Evolutionary conservation across 2,797 vertebrate genomes (phyloP), one percentile per base, ranked within the genome.

Genomic region (Ptychobarbus kaznakovi): DNA sequence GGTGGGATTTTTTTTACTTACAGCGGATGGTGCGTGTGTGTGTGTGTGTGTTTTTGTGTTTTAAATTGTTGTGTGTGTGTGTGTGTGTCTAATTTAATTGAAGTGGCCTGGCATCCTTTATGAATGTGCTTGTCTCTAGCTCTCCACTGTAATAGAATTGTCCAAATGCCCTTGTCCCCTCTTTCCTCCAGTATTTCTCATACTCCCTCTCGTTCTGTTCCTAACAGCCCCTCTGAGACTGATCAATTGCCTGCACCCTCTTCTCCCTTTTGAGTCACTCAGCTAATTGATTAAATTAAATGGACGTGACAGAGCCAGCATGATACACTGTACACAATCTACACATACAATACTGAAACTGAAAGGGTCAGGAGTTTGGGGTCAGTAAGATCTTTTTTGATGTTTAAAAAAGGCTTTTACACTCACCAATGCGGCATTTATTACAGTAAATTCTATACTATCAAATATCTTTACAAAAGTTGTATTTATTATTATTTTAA

Each of bases 61-160:
- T n/a, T n/a, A n/a, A n/a, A n/a, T n/a, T n/a, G n/a, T n/a, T 11
- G 35, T 25, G 28, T 83, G 70, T 73, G 78, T 42, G 42, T 25
- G 28, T 83, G 70, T 73, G 78, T 82, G 18, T 66, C 28, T 88
- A 87, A 91, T 92, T 73, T 89, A 82, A 88, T 51, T 88, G 61
- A 90, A 88, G 87, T 80, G 81, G 66, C 65, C 80, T 90, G 90
- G 72, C 80, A 82, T 88, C 86, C 88, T 89, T 83, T 83, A 85
- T 89, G 69, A 86, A 81, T 88, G 83, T 81, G 56, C 69, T 75
- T 74, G 86, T 82, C 80, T 86, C 73, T 77, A 58, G 84, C 86
- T 83, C 75, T 22, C 65, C 84, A 42, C 88, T 92, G 35, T 93
- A 94, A 93, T 94, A 86, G 87, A 91, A 94, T 93, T 91, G 91